Evolutionary conservation across 2,888 invertebrate species (phyloP), one percentile per base, ranked within the genome.

Genomic region (Folsomia manolachei): DNA sequence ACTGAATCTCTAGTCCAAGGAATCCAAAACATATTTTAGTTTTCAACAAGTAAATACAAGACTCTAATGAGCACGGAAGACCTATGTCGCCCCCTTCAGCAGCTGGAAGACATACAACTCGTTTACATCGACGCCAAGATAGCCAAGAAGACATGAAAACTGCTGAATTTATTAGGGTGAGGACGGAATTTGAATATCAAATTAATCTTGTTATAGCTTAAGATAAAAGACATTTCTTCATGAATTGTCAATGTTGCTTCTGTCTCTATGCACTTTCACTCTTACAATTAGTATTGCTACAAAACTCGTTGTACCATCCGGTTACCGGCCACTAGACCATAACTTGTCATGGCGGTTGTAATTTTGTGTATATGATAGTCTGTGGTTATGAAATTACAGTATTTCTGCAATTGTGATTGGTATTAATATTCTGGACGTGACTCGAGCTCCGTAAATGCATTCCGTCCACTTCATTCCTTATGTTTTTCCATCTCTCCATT

Each of bases 121-220:
- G 78, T 23, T 70, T 80, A 18, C 80, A 80, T 65, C 77, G 80
- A 51, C 69, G 80, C 69, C 80, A 80, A 71, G 80, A 80, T 70
- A 79, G 78, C 68, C 78, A 79, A 65, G 80, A 80, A 74, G 80
- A 79, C 9, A n/a, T n/a, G 71, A 79, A 78, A 75, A 80, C 80
- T 2, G 79, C 79, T 14, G 72, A 75, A 70, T 80, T 80, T 71
- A 79, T 80, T 69, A 72, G 79, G 78, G 80, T 80, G 74, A 79
- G 78, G 63, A 25, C 25, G 14, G n/a, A 56, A 53, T 67, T 67
- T 67, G 65, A 66, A 39, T 66, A 66, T 66, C 52, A 66, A 66
- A 66, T 52, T 66, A 66, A 66, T 66, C 19, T 39, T n/a, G 52
- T 64, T 39, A 64, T 26, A n/a, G 56, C 21, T 56, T 14, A 21